phyloP scores from a whole-genome alignment of 2,797 vertebrate species.

The Myotis myotis region DNA sequence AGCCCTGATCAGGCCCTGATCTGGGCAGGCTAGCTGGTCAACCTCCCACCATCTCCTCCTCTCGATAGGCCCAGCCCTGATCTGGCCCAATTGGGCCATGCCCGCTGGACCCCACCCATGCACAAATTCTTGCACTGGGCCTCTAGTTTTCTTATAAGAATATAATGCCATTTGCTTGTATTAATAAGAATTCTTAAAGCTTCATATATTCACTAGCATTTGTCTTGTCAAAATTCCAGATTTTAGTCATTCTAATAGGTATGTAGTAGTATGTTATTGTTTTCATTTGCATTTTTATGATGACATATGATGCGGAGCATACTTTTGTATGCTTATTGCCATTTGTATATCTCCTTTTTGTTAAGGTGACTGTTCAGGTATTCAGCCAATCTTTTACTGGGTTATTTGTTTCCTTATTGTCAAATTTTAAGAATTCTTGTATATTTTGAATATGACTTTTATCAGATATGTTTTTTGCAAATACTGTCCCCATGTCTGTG shows the following conservation, averaged over 20 bases:
- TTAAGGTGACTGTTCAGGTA: neutral
- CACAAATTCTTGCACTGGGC: no score
- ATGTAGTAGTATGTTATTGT: neutral
- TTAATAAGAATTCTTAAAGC: neutral
- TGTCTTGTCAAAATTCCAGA: neutral
- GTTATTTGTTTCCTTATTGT: neutral
- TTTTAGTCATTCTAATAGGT: neutral
- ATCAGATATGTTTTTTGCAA: neutral
- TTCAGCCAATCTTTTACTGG: neutral
- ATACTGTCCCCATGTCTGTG: neutral
- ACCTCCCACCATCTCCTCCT: no score
- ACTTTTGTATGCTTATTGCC: neutral
- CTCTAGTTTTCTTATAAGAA: neutral
- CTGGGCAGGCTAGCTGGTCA: no score
- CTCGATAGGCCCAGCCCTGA: no score
- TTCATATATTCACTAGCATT: neutral
- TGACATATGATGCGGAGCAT: neutral
- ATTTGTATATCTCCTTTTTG: neutral
- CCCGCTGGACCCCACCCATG: no score
- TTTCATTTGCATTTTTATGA: neutral
- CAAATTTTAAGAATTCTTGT: neutral
- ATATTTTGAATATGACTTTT: neutral
- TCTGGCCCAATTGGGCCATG: no score
- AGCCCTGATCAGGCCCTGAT: no score
- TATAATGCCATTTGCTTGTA: neutral